These are phyloP conservation scores for Periplaneta americana DNA, from an alignment of 1,140 invertebrate genomes.

Conservation along the genomic window DNA sequence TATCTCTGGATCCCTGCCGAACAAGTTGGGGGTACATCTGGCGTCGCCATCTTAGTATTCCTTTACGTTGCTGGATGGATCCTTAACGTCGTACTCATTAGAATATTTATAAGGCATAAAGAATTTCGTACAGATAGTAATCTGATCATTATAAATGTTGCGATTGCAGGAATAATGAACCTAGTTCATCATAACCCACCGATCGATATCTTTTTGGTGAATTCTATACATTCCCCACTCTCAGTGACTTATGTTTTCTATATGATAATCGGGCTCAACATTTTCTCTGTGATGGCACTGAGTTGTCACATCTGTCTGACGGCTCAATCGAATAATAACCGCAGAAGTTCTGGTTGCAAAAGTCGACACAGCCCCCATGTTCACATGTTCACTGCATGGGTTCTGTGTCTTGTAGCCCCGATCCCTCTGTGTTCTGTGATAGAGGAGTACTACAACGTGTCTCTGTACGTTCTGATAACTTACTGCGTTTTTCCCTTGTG, in stretches of 20 bases:
- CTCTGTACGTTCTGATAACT: not conserved
- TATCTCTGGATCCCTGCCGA: not conserved
- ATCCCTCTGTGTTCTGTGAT: not conserved
- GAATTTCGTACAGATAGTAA: not conserved
- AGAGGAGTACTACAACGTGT: not conserved
- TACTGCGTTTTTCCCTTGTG: not conserved
- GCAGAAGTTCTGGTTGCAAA: not conserved
- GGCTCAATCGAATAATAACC: not conserved
- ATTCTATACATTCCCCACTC: not conserved
- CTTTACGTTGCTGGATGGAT: not conserved
- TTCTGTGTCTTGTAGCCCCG: not conserved
- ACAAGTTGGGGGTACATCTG: not conserved
- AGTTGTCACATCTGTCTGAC: not conserved
- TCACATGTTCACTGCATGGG: not conserved
- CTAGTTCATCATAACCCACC: not conserved
- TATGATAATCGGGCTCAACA: not conserved
- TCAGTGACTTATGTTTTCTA: not conserved
- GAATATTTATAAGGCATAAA: not conserved
- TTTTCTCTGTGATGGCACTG: not conserved
- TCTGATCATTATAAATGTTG: not conserved
- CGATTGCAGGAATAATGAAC: not conserved
- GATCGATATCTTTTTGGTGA: not conserved
- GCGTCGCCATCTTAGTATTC: not conserved
- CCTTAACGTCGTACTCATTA: not conserved
- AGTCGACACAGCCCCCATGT: not conserved